These are phyloP conservation scores for Aldabrachelys gigantea DNA, from an alignment of 2,113 vertebrate species.

Conservation along the genomic window DNA sequence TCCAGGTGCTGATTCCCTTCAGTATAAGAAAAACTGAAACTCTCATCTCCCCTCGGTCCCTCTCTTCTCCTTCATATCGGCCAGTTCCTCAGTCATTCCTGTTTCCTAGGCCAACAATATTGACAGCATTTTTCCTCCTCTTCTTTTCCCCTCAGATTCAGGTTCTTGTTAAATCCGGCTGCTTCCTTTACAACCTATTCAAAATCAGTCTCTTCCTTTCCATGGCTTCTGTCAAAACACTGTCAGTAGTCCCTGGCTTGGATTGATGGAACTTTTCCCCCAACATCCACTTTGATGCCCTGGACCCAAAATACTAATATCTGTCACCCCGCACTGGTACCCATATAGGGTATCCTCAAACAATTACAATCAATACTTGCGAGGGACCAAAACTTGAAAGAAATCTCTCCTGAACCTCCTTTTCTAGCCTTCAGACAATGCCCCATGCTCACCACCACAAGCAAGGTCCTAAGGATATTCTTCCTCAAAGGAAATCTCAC, in stretches of 20 bases:
- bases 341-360: no score
- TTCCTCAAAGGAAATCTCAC: neutral
- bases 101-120: neutral
- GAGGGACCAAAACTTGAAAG: no score
- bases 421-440: neutral
- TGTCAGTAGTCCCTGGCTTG: neutral
- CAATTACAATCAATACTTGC: no score
- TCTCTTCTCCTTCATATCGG: neutral
- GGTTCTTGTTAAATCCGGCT: neutral
- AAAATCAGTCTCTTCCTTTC: neutral
- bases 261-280: neutral
- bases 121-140: neutral
- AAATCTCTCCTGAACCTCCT: no score
- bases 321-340: neutral
- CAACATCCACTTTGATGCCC: neutral
- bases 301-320: neutral
- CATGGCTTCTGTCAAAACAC: neutral
- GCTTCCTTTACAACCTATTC: neutral
- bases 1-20: no score
- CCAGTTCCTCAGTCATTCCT: neutral
- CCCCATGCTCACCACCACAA: no score
- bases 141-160: rapidly evolving
- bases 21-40: no score
- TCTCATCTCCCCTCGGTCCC: neutral
- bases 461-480: no score